These are phyloP conservation scores for Scaptomyza flava DNA, from an alignment of 2,888 invertebrate genomes.

Conservation along the genomic window DNA sequence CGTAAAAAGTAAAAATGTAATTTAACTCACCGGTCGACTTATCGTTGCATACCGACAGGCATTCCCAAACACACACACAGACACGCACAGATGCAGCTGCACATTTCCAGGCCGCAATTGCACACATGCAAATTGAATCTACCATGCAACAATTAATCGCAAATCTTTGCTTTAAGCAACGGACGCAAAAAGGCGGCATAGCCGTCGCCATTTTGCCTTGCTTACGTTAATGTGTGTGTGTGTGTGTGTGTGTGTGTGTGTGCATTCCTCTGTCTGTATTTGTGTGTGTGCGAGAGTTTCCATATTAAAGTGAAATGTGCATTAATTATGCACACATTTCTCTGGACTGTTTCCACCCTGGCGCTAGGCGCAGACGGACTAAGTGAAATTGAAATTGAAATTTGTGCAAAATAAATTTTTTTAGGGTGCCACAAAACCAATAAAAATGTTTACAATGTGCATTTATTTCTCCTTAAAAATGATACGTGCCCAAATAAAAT, in stretches of 20 bases:
- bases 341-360: conserved; percentile 27
- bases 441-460: conserved; percentile 19
- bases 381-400: conserved; percentile 71
- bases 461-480: conserved; percentile 2
- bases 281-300: conserved; percentile 41
- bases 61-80: conserved; percentile 20
- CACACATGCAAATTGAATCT: conserved; percentile 68
- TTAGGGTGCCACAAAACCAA: conserved; percentile 20
- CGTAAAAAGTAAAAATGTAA: conserved; percentile 15
- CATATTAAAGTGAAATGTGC: conserved; percentile 78
- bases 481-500: conserved; percentile 2
- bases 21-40: not conserved
- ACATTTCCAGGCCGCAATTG: conserved; percentile 12
- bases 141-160: conserved; percentile 81
- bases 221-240: conserved; percentile 3
- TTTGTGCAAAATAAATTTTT: conserved; percentile 29
- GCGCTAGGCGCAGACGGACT: conserved; percentile 13
- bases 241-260: conserved; percentile 12
- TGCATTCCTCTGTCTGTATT: not conserved
- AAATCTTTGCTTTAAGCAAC: conserved; percentile 78
- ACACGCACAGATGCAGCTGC: conserved; percentile 11
- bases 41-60: conserved; percentile 56
- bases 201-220: conserved; percentile 60
- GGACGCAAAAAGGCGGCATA: conserved; percentile 49
- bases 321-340: conserved; percentile 76